Percentiles rank a stretch among this genome's conserved stretches.
Conservation (phyloP, 1,140 invertebrate genomes). For the Bombus polaris region DNA sequence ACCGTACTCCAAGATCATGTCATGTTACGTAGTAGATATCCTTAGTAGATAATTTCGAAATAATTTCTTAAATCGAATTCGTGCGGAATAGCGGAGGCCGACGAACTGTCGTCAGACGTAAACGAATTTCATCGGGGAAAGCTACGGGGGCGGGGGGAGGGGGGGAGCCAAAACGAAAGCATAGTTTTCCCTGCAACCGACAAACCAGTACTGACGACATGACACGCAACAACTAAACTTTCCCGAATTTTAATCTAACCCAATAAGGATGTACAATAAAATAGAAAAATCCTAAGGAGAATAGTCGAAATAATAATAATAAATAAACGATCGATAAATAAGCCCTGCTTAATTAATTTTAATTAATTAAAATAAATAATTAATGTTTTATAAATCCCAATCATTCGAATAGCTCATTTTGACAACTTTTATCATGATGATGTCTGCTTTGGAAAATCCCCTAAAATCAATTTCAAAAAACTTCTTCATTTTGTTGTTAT, state of each 20-base stretch:
- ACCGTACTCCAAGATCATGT: background rate
- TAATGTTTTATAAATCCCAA: too few species aligned
- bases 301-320: background rate
- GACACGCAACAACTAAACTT: background rate
- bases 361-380: too few species aligned
- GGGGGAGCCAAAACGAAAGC: slow-evolving; percentile 12
- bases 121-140: slow-evolving; percentile 27
- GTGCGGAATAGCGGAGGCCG: background rate
- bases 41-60: background rate
- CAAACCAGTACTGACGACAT: background rate
- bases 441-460: background rate
- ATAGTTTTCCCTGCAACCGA: background rate
- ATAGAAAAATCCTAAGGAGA: background rate
- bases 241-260: background rate
- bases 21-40: background rate
- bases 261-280: background rate
- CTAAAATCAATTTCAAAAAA: background rate
- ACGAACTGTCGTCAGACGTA: slow-evolving; percentile 22
- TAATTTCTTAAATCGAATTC: slow-evolving; percentile 18
- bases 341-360: too few species aligned
- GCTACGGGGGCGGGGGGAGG: background rate
- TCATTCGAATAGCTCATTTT: background rate
- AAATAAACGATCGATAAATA: too few species aligned
- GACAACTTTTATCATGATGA: background rate
- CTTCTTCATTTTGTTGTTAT: background rate